These are phyloP conservation scores for Rhabdomys pumilio DNA, from an alignment of 2,797 vertebrate genomes.

Conservation along the genomic window DNA sequence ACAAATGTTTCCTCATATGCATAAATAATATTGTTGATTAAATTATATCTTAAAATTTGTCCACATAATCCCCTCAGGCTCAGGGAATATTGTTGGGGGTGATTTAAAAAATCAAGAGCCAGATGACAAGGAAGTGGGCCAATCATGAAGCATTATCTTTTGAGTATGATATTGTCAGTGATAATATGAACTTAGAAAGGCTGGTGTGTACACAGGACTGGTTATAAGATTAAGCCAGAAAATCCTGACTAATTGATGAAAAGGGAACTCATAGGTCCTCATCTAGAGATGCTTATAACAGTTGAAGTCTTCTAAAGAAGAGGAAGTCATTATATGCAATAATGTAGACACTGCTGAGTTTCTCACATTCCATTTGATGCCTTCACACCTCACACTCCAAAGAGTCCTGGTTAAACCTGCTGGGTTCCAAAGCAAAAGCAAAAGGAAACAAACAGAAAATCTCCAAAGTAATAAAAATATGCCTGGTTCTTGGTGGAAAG, in stretches of 20 bases:
- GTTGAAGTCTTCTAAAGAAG: background rate
- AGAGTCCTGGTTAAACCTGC: background rate
- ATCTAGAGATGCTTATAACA: background rate
- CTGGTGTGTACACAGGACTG: background rate
- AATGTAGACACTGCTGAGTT: background rate
- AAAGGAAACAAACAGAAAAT: background rate
- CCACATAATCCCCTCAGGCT: background rate
- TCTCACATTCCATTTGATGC: background rate
- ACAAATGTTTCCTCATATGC: background rate
- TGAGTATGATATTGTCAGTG: background rate
- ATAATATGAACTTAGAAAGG: background rate
- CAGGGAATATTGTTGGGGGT: background rate
- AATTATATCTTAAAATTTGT: background rate
- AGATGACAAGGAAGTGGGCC: background rate
- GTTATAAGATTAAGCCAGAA: background rate
- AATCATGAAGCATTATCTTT: too few relatives aligned
- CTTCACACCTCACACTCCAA: background rate
- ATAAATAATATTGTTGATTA: background rate
- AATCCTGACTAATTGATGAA: background rate
- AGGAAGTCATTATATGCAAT: background rate
- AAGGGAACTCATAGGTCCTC: background rate
- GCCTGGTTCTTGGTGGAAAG: background rate
- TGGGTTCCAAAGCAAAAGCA: background rate
- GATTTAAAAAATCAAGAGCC: too few relatives aligned
- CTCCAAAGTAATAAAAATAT: background rate